These are phyloP conservation scores for Scolopax bukidnonensis DNA, from an alignment of 2,797 vertebrate genomes.

Conservation along the genomic window DNA sequence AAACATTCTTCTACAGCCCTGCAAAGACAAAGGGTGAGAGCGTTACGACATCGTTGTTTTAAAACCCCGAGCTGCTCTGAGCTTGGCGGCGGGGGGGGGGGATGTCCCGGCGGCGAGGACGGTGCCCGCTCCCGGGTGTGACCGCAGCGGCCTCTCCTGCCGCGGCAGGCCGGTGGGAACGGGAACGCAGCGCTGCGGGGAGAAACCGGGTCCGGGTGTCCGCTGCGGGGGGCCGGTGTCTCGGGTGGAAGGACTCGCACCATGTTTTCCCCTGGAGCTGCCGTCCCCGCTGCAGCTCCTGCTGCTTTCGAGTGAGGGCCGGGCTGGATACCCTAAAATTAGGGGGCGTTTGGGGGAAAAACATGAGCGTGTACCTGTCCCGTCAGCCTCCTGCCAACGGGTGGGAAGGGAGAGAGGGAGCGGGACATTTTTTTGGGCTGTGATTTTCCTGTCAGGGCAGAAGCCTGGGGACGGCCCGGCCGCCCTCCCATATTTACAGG, in stretches of 20 bases:
- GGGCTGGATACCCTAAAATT: fast-evolving
- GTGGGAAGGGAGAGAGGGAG: neutral
- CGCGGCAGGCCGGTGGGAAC: neutral
- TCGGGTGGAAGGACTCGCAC: fast-evolving
- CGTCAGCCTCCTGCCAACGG: fast-evolving
- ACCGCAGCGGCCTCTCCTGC: neutral
- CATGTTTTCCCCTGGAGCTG: neutral
- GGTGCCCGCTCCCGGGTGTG: neutral
- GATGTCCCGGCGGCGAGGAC: neutral
- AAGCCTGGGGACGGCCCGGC: neutral
- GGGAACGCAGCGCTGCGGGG: neutral
- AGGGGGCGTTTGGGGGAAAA: neutral
- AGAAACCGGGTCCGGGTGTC: too few relatives aligned
- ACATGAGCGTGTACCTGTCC: fast-evolving
- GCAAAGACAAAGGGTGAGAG: neutral
- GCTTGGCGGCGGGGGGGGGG: neutral
- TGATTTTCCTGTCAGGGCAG: neutral
- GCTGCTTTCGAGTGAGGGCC: neutral
- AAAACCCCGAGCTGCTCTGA: neutral
- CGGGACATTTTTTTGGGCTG: neutral
- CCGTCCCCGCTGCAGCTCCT: neutral
- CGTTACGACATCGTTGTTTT: fast-evolving
- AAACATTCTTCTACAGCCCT: neutral
- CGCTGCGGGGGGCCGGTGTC: fast-evolving
- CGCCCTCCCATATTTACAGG: fast-evolving